Conservation (phyloP, 2,888 invertebrate species). For the Molanna angustata region DNA sequence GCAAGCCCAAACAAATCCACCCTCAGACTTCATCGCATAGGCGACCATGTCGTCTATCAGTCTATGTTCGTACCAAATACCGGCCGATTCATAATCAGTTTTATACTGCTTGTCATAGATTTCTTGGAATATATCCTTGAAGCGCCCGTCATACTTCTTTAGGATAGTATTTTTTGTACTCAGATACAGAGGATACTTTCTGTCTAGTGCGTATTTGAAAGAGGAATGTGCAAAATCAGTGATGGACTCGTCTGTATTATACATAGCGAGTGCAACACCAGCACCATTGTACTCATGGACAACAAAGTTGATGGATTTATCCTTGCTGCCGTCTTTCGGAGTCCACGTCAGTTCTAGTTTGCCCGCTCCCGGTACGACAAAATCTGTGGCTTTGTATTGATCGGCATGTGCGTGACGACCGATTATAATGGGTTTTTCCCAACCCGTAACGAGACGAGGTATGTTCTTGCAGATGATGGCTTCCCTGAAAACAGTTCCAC, state of each 20-base stretch:
- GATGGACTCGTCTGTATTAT: slow-evolving; percentile 94
- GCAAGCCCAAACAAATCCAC: slow-evolving; percentile 99
- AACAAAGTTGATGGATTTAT: slow-evolving; percentile 62
- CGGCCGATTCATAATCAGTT: slow-evolving; percentile 74
- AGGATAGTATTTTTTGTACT: slow-evolving; percentile 97
- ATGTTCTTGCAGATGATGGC: slow-evolving; percentile 91
- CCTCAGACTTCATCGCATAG: slow-evolving; percentile 95
- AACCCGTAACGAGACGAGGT: slow-evolving; percentile 90
- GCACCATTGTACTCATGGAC: slow-evolving; percentile 84
- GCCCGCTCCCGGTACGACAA: slow-evolving; percentile 89
- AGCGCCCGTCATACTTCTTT: slow-evolving; percentile 93
- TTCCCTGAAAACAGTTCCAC: slow-evolving; percentile 81
- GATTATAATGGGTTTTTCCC: slow-evolving; percentile 96
- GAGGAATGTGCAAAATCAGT: slow-evolving; percentile 93
- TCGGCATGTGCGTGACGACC: slow-evolving; percentile 98
- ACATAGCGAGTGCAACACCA: slow-evolving; percentile 94
- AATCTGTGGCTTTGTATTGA: slow-evolving; percentile 96
- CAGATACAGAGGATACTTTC: slow-evolving; percentile 85
- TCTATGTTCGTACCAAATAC: slow-evolving; percentile 97
- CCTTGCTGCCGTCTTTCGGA: slow-evolving; percentile 57
- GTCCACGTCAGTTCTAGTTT: slow-evolving; percentile 82
- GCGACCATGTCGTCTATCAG: slow-evolving; percentile 99
- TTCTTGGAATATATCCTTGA: slow-evolving; percentile 96
- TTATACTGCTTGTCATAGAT: slow-evolving; percentile 91
- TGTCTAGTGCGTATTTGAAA: slow-evolving; percentile 82